Evolutionary conservation across 1,140 invertebrate species (phyloP).

Genomic region (Drosophila lowei): DNA sequence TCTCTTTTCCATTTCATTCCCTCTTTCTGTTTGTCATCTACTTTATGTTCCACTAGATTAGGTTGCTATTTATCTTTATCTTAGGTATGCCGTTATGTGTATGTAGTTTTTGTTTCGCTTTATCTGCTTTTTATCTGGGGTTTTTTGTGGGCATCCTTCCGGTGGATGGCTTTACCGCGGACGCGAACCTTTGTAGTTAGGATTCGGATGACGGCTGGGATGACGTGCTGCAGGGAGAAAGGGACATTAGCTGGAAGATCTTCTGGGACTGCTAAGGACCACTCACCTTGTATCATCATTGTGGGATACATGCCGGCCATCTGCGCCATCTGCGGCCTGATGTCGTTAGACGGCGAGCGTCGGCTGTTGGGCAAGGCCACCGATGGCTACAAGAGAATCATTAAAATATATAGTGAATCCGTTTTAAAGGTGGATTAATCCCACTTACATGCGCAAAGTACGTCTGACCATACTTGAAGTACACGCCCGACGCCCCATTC

Average conservation of each 20-base stretch:
- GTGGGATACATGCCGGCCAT: slow-evolving; percentile 82
- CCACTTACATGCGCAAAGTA: slow-evolving; percentile 82
- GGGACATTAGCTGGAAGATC: neutral
- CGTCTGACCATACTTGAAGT: slow-evolving; percentile 82
- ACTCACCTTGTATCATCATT: slow-evolving; percentile 82
- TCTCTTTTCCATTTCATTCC: slow-evolving; percentile 9
- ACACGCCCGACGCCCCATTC: slow-evolving; percentile 73
- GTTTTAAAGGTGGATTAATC: neutral
- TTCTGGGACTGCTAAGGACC: neutral
- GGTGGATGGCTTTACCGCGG: slow-evolving; percentile 64
- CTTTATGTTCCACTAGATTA: slow-evolving; percentile 81
- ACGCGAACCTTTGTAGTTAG: slow-evolving; percentile 81
- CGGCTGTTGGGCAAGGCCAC: slow-evolving; percentile 82
- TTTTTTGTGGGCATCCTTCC: slow-evolving; percentile 25
- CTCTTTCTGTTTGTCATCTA: slow-evolving; percentile 66
- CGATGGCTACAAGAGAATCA: slow-evolving; percentile 57
- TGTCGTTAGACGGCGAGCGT: slow-evolving; percentile 78
- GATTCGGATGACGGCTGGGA: slow-evolving; percentile 82
- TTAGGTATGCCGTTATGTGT: slow-evolving; percentile 80
- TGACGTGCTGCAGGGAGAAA: slow-evolving; percentile 63
- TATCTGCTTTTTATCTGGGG: slow-evolving; percentile 5
- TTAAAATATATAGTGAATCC: too few relatives aligned
- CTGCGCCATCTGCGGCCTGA: slow-evolving; percentile 80
- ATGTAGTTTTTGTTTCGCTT: slow-evolving; percentile 70
- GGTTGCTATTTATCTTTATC: slow-evolving; percentile 81